phyloP scores from a whole-genome alignment of 2,888 invertebrate genomes.

The Macaria notata region DNA sequence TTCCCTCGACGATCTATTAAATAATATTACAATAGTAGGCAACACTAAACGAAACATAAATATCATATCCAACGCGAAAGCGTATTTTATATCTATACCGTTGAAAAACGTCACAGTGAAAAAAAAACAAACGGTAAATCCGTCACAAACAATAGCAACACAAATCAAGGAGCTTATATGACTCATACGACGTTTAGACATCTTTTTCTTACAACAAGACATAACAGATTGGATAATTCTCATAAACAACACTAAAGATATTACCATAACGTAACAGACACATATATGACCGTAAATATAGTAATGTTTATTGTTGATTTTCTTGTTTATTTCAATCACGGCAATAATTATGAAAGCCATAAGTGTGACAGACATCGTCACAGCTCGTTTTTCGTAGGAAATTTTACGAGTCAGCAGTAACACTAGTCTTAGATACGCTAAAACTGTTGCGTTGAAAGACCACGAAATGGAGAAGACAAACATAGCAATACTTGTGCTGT shows the following conservation, averaged over 20 bases:
- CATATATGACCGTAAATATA: not conserved
- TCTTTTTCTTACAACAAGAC: not conserved
- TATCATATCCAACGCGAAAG: not conserved
- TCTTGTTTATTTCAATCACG: not conserved
- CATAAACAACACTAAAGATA: not conserved
- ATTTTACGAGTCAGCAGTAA: slow-evolving; percentile 5
- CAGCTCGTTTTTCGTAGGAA: slow-evolving; percentile 7
- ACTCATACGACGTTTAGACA: not conserved
- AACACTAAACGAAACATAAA: slow-evolving; percentile 1
- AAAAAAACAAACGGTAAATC: not conserved
- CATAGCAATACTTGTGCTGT: not conserved
- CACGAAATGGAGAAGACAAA: slow-evolving; percentile 2
- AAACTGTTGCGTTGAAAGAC: slow-evolving; percentile 5
- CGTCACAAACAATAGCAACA: not conserved
- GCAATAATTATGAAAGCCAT: not conserved
- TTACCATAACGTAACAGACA: not conserved
- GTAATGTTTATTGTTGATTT: not conserved
- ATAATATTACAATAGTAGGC: not conserved
- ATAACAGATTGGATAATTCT: not conserved
- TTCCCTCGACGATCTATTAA: slow-evolving; percentile 10
- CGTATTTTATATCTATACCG: not conserved
- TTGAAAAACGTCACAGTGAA: not conserved
- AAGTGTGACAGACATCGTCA: not conserved
- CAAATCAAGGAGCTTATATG: not conserved
- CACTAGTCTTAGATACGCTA: slow-evolving; percentile 10